Percentiles rank a stretch among this genome's conserved stretches.
Evolutionary conservation across 2,888 invertebrate species (phyloP).

Genomic region (Sarcophaga caerulescens): DNA sequence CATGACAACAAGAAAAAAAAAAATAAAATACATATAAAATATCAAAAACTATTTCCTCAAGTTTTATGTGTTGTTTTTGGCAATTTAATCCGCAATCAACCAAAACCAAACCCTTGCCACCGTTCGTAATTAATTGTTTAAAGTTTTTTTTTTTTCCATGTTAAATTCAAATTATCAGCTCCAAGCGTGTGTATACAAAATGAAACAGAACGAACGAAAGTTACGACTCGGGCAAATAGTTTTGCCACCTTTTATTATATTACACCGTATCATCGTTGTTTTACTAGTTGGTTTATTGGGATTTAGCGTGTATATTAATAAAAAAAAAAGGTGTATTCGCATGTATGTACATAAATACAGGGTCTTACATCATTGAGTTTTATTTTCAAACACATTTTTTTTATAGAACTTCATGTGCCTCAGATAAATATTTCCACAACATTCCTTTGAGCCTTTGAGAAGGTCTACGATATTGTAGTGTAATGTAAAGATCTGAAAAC

Average conservation of each 20-base stretch:
- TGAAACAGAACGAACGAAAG: background rate
- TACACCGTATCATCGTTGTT: background rate
- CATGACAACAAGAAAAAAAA: background rate
- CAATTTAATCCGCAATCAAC: background rate
- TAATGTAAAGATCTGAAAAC: no score
- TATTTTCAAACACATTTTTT: no score
- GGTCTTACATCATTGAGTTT: no score
- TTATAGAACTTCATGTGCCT: no score
- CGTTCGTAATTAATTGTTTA: background rate
- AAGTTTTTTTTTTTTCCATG: constrained; percentile 19
- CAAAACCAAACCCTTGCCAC: background rate
- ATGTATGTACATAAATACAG: background rate
- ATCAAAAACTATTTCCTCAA: background rate
- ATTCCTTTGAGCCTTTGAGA: no score
- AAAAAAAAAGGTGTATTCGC: background rate
- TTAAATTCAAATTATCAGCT: constrained; percentile 50
- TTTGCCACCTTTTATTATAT: background rate
- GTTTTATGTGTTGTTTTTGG: background rate
- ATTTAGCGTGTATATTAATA: constrained; percentile 6
- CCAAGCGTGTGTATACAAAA: background rate
- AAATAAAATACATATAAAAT: background rate
- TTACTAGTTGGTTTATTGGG: constrained; percentile 29
- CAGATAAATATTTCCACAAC: no score
- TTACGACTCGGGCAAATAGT: background rate
- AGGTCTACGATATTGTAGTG: no score